Conservation (phyloP, 2,113 vertebrate species). For the Lichenostomus cassidix region DNA sequence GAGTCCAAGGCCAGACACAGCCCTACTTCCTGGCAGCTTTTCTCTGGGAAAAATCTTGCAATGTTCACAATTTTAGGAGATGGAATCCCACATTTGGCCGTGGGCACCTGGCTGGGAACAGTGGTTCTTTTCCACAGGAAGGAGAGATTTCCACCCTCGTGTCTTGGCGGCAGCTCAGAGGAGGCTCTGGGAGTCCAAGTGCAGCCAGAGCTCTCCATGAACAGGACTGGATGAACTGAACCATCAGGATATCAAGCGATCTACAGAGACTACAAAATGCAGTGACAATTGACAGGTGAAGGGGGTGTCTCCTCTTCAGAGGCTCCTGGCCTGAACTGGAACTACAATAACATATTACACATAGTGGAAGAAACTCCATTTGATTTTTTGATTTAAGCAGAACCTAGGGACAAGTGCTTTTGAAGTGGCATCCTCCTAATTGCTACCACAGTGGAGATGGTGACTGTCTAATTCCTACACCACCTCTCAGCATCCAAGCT, state of each 20-base stretch:
- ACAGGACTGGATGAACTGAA: background rate
- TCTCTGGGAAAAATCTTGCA: no score
- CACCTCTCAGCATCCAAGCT: background rate
- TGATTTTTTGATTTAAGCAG: background rate
- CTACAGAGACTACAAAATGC: background rate
- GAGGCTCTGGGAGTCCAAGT: no score
- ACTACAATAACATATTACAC: background rate
- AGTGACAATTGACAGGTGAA: rapidly evolving
- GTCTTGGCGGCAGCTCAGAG: no score
- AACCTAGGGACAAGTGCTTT: background rate
- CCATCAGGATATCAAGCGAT: no score
- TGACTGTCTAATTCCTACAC: rapidly evolving
- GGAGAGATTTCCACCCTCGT: no score
- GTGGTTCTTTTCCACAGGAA: no score
- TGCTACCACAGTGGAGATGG: background rate
- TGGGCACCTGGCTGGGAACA: no score
- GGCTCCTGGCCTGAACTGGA: background rate
- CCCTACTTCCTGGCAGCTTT: no score
- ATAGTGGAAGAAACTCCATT: background rate
- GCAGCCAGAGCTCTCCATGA: no score
- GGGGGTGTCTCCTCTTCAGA: background rate
- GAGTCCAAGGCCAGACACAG: no score
- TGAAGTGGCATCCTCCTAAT: background rate
- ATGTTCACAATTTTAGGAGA: no score
- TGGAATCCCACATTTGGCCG: no score